Conservation (phyloP, 2,888 invertebrate genomes). For the Synergus umbraculus region DNA sequence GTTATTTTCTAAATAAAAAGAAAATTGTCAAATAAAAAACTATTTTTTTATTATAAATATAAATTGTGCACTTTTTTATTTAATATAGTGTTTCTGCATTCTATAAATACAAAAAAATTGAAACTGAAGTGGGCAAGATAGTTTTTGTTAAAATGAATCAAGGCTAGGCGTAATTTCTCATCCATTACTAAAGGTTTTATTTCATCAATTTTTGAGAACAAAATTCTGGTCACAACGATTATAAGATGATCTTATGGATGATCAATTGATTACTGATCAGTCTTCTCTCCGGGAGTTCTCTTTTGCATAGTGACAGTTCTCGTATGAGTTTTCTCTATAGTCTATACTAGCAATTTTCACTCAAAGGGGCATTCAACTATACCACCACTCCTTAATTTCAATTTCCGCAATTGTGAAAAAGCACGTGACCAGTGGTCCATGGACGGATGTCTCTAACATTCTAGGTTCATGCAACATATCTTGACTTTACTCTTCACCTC, state of each 20-base stretch:
- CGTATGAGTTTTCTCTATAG: not conserved
- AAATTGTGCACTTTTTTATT: no score
- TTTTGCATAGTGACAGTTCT: not conserved
- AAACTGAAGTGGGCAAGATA: no score
- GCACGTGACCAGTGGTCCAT: conserved; percentile 4
- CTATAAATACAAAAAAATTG: no score
- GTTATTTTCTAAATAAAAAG: no score
- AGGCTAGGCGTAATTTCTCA: no score
- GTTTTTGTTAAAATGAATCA: no score
- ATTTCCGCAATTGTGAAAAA: conserved; percentile 22
- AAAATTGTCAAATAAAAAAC: no score
- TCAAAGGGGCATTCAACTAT: not conserved
- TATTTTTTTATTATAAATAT: no score
- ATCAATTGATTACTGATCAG: not conserved
- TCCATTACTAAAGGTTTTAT: no score
- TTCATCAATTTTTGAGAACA: not conserved
- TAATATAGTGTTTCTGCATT: no score
- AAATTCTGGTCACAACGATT: not conserved
- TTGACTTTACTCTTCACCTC: conserved; percentile 21
- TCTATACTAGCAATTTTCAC: not conserved
- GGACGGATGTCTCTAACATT: conserved; percentile 16
- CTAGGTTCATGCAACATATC: conserved; percentile 9
- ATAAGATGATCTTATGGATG: not conserved
- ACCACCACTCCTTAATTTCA: conserved; percentile 6
- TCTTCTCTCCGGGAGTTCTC: no score